Evolutionary conservation across 2,888 invertebrate species (phyloP).

Genomic region (Apamea anceps): DNA sequence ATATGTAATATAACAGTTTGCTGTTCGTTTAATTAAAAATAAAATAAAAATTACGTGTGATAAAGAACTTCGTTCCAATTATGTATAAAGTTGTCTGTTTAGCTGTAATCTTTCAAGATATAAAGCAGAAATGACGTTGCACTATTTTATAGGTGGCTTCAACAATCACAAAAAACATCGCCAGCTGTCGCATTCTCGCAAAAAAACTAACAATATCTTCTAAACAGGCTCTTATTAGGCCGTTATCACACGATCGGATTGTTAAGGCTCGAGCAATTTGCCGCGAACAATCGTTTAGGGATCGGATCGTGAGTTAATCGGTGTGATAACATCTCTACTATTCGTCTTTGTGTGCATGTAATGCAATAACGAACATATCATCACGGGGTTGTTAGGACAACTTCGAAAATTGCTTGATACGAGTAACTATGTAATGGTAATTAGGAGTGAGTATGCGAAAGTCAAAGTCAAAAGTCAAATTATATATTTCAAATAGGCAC

Average conservation of each 20-base stretch:
- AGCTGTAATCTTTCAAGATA: background rate
- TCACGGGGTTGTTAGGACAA: background rate
- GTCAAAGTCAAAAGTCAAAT: too few relatives aligned
- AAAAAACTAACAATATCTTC: conserved; percentile 59
- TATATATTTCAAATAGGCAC: too few relatives aligned
- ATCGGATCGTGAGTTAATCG: conserved; percentile 64
- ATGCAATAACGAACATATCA: conserved; percentile 58
- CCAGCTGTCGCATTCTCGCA: conserved; percentile 51
- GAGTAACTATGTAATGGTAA: conserved; percentile 16
- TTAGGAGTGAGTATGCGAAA: background rate
- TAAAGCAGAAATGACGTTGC: conserved; percentile 26
- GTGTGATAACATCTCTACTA: conserved; percentile 69
- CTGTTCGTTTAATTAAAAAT: too few relatives aligned
- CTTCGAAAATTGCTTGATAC: conserved; percentile 24
- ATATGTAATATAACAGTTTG: too few relatives aligned
- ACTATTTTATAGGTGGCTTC: conserved; percentile 30
- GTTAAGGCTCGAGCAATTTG: conserved; percentile 70
- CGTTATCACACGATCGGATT: conserved; percentile 66
- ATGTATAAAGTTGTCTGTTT: background rate
- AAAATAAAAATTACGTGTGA: too few relatives aligned
- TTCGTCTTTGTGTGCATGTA: conserved; percentile 63
- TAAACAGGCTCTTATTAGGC: conserved; percentile 62
- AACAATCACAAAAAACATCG: conserved; percentile 29
- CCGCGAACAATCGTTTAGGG: conserved; percentile 63
- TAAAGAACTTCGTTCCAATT: too few relatives aligned